Evolutionary conservation across 2,888 invertebrate species (phyloP).

Genomic region (Alcis repandata): DNA sequence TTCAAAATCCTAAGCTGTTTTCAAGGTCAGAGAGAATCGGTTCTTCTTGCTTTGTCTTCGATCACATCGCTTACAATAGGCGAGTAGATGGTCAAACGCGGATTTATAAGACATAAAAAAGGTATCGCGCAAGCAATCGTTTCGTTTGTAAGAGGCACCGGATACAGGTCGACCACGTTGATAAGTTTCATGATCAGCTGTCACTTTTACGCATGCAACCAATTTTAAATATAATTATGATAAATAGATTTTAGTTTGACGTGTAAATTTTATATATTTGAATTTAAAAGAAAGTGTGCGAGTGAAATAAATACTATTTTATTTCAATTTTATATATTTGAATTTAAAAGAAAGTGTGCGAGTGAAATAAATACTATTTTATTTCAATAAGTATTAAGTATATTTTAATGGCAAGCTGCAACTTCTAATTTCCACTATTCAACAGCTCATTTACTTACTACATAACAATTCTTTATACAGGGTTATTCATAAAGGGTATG

Average conservation of each 20-base stretch:
- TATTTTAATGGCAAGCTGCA: slow-evolving; percentile 34
- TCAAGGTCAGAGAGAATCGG: no score
- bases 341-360: background rate
- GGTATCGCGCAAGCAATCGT: background rate
- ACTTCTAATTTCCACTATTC: slow-evolving; percentile 43
- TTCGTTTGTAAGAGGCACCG: background rate
- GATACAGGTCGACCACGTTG: slow-evolving; percentile 20
- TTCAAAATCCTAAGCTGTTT: no score
- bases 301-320: background rate
- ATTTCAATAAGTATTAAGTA: slow-evolving; percentile 12
- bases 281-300: background rate
- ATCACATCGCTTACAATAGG: no score
- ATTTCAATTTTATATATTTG: background rate
- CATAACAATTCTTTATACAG: slow-evolving; percentile 74
- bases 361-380: background rate
- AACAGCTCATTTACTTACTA: slow-evolving; percentile 70
- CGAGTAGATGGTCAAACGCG: no score
- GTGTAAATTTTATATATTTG: background rate
- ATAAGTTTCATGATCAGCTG: background rate
- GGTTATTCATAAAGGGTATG: no score
- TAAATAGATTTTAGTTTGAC: background rate
- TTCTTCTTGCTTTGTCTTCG: no score
- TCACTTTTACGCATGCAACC: background rate
- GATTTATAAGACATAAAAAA: no score
- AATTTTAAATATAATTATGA: background rate